Evolutionary conservation across 2,113 vertebrate species (phyloP).

Genomic region (Pseudorhombus dupliciocellatus): DNA sequence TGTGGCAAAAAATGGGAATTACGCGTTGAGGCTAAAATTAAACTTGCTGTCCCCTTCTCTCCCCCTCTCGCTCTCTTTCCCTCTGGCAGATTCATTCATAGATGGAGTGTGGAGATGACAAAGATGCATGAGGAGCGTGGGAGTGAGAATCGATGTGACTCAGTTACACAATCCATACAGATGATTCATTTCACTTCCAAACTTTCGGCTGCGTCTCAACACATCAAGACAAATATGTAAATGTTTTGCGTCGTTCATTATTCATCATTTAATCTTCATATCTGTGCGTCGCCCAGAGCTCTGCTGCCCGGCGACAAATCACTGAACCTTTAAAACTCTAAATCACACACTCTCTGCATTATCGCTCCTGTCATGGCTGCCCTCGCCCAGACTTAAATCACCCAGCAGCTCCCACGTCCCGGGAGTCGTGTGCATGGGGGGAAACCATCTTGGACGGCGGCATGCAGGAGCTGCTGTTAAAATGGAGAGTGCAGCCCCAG

Average conservation of each 20-base stretch:
- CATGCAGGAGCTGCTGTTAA: slow-evolving; percentile 27
- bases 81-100: slow-evolving; percentile 58
- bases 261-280: neutral
- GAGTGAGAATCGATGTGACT: slow-evolving; percentile 8
- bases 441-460: slow-evolving; percentile 45
- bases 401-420: slow-evolving; percentile 13
- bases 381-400: slow-evolving; percentile 37
- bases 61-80: neutral
- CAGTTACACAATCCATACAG: neutral
- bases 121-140: slow-evolving; percentile 16
- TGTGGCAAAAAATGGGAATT: slow-evolving; percentile 50
- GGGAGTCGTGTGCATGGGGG: neutral
- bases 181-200: neutral
- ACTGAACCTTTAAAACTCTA: slow-evolving; percentile 5
- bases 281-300: neutral
- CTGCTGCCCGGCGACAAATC: neutral
- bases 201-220: neutral
- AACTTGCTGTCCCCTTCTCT: slow-evolving; percentile 29
- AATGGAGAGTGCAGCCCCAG: slow-evolving; percentile 50
- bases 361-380: slow-evolving; percentile 35
- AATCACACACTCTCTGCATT: slow-evolving; percentile 44
- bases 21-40: slow-evolving; percentile 67
- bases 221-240: neutral
- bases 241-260: neutral
- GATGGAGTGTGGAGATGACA: slow-evolving; percentile 40